These are phyloP conservation scores for Pentalonia nigronervosa DNA, from an alignment of 1,140 invertebrate species.

Conservation along the genomic window DNA sequence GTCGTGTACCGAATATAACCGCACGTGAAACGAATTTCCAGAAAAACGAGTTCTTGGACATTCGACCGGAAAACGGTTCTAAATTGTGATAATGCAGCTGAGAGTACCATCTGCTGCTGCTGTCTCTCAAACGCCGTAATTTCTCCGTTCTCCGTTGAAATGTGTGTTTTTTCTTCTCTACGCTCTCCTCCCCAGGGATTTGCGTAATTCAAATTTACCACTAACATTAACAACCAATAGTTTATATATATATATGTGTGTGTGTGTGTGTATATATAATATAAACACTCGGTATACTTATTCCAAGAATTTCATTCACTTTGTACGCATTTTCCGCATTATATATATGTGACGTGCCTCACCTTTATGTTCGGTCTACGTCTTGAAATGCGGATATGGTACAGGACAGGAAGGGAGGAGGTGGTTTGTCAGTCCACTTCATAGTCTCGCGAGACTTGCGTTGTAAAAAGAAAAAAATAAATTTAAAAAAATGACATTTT, in stretches of 20 bases:
- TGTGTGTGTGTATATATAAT: no score
- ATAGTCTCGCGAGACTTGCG: not conserved
- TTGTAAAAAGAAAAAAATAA: not conserved
- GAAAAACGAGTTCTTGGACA: not conserved
- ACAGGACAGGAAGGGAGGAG: no score
- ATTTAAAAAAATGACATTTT: not conserved
- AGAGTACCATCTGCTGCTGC: not conserved
- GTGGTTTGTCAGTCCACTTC: conserved; percentile 6
- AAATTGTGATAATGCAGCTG: not conserved
- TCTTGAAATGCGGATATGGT: not conserved
- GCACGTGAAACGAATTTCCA: not conserved
- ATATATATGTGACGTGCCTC: not conserved
- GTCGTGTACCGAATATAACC: no score
- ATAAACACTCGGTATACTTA: not conserved
- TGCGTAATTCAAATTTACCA: conserved; percentile 37
- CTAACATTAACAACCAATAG: not conserved
- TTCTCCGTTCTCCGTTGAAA: conserved; percentile 19
- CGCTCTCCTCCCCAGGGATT: not conserved
- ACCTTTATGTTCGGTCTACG: not conserved
- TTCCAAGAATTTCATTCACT: conserved; percentile 31
- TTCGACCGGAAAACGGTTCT: not conserved
- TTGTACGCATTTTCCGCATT: not conserved
- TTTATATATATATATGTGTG: not conserved
- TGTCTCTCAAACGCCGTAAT: conserved; percentile 36
- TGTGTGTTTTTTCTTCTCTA: not conserved